phyloP scores from a whole-genome alignment of 2,888 invertebrate genomes.

The Gasteruption jaculator region DNA sequence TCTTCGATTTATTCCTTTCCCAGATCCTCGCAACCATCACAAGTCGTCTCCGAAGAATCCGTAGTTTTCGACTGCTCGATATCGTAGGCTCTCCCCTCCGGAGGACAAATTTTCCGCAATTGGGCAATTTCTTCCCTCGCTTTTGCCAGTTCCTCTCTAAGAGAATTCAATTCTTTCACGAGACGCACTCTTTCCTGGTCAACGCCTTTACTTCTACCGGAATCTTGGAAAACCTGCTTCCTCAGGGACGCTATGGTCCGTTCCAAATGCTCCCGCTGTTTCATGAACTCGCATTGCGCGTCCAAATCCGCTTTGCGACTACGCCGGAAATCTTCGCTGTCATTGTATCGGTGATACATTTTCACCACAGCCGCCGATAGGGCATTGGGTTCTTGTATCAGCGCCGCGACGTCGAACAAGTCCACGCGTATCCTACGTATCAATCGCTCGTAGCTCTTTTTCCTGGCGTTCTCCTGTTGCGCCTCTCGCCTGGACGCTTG shows the following conservation, averaged over 20 bases:
- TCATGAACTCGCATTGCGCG: constrained; percentile 69
- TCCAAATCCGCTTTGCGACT: constrained; percentile 67
- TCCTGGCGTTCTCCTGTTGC: constrained; percentile 61
- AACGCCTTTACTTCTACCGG: constrained; percentile 28
- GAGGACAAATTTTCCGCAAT: no score
- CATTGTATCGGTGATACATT: constrained; percentile 68
- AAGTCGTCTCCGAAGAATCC: constrained; percentile 62
- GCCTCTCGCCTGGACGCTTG: constrained; percentile 68
- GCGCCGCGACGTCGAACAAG: constrained; percentile 72
- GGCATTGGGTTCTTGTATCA: constrained; percentile 71
- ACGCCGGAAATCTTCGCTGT: constrained; percentile 65
- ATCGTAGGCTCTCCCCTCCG: neutral
- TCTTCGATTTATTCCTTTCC: constrained; percentile 54
- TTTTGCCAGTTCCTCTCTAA: constrained; percentile 66
- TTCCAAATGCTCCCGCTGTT: constrained; percentile 81
- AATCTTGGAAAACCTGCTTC: constrained; percentile 49
- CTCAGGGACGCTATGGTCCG: constrained; percentile 54
- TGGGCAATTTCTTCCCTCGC: constrained; percentile 64
- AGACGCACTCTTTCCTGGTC: constrained; percentile 71
- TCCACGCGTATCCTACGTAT: constrained; percentile 76
- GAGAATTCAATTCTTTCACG: constrained; percentile 71
- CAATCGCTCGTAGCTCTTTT: constrained; percentile 60
- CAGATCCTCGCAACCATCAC: constrained; percentile 60
- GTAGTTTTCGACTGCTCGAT: no score
- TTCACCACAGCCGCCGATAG: constrained; percentile 56